These are phyloP conservation scores for Acanthiza pusilla DNA, from an alignment of 2,797 vertebrate species.

Conservation along the genomic window DNA sequence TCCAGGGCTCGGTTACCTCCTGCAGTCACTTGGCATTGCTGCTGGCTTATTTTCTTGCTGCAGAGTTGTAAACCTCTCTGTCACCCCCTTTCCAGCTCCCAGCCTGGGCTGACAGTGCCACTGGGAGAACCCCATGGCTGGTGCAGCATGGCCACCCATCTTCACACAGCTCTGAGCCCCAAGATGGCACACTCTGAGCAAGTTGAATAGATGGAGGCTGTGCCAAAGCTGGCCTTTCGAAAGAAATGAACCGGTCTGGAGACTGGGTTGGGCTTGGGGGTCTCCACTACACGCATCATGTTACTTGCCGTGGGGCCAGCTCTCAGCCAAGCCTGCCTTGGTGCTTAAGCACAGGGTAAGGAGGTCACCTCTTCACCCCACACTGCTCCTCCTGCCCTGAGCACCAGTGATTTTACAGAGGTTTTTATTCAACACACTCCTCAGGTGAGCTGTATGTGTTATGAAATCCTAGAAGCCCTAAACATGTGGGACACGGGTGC, in stretches of 20 bases:
- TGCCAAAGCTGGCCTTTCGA: neutral
- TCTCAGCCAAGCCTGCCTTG: neutral
- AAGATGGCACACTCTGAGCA: fast-evolving
- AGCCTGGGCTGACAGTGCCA: fast-evolving
- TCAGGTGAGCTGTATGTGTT: neutral
- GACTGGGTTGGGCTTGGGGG: neutral
- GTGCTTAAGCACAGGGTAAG: fast-evolving
- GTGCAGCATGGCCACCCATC: neutral
- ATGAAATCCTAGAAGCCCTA: neutral
- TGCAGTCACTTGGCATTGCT: neutral
- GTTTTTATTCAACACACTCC: neutral
- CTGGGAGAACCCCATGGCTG: neutral
- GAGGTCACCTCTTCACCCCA: neutral
- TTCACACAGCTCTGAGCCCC: fast-evolving
- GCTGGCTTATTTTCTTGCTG: neutral
- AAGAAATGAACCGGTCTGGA: neutral
- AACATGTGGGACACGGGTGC: fast-evolving
- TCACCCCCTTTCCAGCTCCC: neutral
- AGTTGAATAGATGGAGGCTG: neutral
- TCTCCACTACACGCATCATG: fast-evolving
- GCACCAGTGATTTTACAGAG: fast-evolving
- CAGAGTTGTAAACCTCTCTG: neutral
- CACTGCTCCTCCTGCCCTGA: neutral
- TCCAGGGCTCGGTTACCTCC: neutral
- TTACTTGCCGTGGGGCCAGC: neutral